These are phyloP conservation scores for Pelodytes ibericus DNA, from an alignment of 2,797 vertebrate genomes.

Conservation along the genomic window DNA sequence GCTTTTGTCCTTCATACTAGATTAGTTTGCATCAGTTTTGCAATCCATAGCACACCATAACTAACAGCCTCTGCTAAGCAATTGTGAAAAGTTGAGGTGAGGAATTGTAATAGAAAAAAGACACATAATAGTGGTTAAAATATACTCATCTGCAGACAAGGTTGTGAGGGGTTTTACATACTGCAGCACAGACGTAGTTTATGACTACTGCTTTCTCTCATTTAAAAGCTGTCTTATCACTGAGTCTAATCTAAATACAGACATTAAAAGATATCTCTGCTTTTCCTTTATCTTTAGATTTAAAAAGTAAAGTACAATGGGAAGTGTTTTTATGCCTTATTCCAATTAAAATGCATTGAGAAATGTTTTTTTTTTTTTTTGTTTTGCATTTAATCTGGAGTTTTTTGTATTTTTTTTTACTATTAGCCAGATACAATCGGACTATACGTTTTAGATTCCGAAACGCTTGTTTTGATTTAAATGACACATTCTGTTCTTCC, in stretches of 20 bases:
- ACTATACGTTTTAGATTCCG: conserved; percentile 43
- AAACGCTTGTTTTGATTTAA: conserved; percentile 40
- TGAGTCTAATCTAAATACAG: conserved; percentile 64
- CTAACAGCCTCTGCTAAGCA: conserved; percentile 36
- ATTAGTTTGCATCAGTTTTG: not conserved
- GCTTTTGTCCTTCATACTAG: conserved; percentile 26
- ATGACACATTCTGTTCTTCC: conserved; percentile 31
- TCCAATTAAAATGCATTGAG: conserved; percentile 53
- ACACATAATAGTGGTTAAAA: conserved; percentile 58
- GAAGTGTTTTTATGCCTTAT: conserved; percentile 52
- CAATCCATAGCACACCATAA: not conserved
- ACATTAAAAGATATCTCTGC: conserved; percentile 59
- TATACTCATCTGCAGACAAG: conserved; percentile 59
- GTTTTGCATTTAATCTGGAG: conserved; percentile 38
- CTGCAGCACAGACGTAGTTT: conserved; percentile 62
- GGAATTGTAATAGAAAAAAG: conserved; percentile 55
- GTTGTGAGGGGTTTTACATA: conserved; percentile 60
- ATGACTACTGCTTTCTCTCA: conserved; percentile 66
- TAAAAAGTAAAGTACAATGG: conserved; percentile 53
- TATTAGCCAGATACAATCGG: conserved; percentile 35
- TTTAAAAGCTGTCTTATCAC: conserved; percentile 69
- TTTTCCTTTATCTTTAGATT: conserved; percentile 47
- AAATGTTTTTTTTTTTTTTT: conserved; percentile 13
- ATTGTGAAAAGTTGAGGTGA: conserved; percentile 14
- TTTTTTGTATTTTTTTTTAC: conserved; percentile 36